Evolutionary conservation across 2,888 invertebrate species (phyloP), one percentile per base, ranked within the genome.

Genomic region (Xanthia icteritia): DNA sequence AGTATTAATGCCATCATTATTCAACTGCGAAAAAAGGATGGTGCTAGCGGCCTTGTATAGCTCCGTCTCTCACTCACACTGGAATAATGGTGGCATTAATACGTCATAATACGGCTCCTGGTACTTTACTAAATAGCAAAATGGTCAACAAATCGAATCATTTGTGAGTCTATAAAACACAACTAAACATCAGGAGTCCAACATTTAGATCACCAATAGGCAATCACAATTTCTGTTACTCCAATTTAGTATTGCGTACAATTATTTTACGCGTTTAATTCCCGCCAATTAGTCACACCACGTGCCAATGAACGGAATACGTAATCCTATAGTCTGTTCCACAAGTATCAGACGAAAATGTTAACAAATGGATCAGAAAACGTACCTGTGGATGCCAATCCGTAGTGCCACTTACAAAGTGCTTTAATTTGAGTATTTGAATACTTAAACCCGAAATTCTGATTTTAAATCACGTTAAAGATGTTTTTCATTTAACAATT

Each of bases 221-320:
- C 67, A 45, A 76, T 64, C 56, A 76, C 64, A 51, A 48, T 72
- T 68, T 68, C 64, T 73, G 73, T 60, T 48, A 86, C 65, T 56
- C 42, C 77, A 69, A 64, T 72, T 76, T 61, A 54, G 31, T 56
- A 15, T 61, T 60, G n/a, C 42, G 48, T 73, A 48, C 51, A 75
- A 73, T 73, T 85, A 81, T 75, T 85, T 81, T 69, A 73, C 72
- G 31, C 13, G 39, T 82, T 77, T 84, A 72, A 86, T 74, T 84
- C 84, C 58, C 63, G n/a, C 15, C 71, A 80, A 84, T 84, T 84
- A 69, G 80, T 54, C 84, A 86, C 73, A 73, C 70, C 73, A 42
- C 69, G 60, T 66, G 71, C 74, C 61, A 82, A 70, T 86, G 54
- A 61, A 64, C 54, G 27, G 42, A 67, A 58, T 66, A 65, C 65